Evolutionary conservation across 2,113 vertebrate species (phyloP).

Genomic region (Grallaria varia): DNA sequence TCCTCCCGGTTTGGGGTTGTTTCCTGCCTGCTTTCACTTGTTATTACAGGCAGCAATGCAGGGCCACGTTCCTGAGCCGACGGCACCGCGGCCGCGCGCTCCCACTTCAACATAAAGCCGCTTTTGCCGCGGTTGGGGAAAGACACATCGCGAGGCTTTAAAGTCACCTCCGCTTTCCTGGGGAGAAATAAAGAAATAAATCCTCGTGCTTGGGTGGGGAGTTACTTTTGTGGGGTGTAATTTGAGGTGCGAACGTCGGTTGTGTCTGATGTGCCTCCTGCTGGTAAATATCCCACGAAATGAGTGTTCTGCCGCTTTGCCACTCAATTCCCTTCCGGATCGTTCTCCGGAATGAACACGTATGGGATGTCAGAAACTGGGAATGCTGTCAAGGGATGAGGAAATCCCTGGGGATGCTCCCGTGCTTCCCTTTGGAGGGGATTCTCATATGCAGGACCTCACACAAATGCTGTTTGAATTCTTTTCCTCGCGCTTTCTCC

Average conservation of each 20-base stretch:
- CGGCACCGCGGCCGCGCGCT: not conserved
- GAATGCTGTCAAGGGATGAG: not conserved
- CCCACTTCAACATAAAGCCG: not conserved
- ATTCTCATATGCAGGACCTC: too few relatives aligned
- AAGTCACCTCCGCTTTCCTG: not conserved
- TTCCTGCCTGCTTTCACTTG: not conserved
- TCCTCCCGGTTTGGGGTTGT: not conserved
- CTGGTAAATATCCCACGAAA: not conserved
- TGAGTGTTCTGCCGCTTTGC: not conserved
- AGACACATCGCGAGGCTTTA: accelerated
- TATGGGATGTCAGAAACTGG: not conserved
- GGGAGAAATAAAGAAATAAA: not conserved
- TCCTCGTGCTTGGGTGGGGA: not conserved
- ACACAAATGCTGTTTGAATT: not conserved
- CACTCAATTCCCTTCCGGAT: not conserved
- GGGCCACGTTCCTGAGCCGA: not conserved
- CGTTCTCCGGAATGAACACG: not conserved
- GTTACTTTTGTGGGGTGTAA: accelerated
- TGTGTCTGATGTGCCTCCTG: not conserved
- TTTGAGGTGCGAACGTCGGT: not conserved
- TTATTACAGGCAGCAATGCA: not conserved
- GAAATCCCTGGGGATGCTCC: not conserved
- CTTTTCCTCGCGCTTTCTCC: not conserved
- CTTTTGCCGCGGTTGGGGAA: not conserved
- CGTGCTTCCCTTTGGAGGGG: not conserved